Evolutionary conservation across 1,140 invertebrate species (phyloP).

Genomic region (Zaprionus tsacasi): DNA sequence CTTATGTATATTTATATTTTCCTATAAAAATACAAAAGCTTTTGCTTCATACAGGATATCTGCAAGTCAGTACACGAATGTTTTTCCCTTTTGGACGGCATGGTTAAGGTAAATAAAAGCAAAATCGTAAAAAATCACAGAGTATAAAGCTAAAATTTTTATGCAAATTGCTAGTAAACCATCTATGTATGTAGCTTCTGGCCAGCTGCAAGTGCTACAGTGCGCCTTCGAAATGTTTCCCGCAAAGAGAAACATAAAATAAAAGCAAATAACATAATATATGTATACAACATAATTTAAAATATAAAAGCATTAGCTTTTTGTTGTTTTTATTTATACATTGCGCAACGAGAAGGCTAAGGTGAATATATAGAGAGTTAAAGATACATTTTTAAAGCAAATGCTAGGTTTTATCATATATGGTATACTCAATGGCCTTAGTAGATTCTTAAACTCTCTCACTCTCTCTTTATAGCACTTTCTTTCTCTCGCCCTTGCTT

Average conservation of each 20-base stretch:
- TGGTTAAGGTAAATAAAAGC: conserved; percentile 64
- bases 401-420: background rate
- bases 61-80: background rate
- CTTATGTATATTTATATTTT: too few relatives aligned
- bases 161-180: conserved; percentile 68
- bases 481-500: background rate
- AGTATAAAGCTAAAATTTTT: conserved; percentile 75
- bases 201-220: conserved; percentile 30
- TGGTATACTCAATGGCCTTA: too few relatives aligned
- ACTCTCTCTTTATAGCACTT: background rate
- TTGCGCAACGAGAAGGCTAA: too few relatives aligned
- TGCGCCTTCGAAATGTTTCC: conserved; percentile 31
- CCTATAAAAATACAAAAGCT: too few relatives aligned
- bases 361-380: too few relatives aligned
- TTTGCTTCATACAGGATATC: background rate
- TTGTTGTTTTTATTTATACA: background rate
- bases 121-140: conserved; percentile 76
- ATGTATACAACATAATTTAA: conserved; percentile 59
- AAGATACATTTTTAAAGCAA: too few relatives aligned
- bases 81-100: conserved; percentile 1
- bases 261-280: conserved; percentile 68
- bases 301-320: conserved; percentile 75
- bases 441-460: background rate
- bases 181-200: conserved; percentile 48
- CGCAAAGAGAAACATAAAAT: conserved; percentile 18